These are phyloP conservation scores for Nasonia oneida DNA, from an alignment of 2,888 invertebrate genomes.

Conservation along the genomic window DNA sequence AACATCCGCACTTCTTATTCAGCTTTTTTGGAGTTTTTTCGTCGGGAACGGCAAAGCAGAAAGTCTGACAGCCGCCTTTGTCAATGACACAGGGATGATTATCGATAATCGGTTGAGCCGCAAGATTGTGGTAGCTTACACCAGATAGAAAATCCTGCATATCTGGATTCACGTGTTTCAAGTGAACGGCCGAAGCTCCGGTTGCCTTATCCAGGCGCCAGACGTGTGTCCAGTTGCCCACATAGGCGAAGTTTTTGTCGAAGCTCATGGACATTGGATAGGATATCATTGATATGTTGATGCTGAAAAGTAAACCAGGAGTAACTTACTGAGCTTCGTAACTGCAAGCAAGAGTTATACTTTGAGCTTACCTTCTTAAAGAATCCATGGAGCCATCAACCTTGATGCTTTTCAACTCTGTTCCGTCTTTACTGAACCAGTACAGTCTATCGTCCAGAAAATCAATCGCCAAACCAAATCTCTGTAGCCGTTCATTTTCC, in stretches of 20 bases:
- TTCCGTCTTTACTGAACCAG: slow-evolving; percentile 30
- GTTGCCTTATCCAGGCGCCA: neutral
- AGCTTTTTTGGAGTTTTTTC: no score
- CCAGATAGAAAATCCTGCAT: neutral
- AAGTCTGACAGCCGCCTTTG: no score
- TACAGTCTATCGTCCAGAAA: slow-evolving; percentile 38
- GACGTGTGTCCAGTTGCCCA: neutral
- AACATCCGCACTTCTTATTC: no score
- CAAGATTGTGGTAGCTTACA: neutral
- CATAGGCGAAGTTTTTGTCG: neutral
- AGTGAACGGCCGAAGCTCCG: neutral
- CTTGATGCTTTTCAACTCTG: neutral
- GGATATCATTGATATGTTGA: neutral
- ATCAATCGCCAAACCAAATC: slow-evolving; percentile 30
- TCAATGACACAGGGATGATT: no score
- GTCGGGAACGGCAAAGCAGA: no score
- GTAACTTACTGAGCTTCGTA: neutral
- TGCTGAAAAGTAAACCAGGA: neutral
- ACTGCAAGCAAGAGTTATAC: no score
- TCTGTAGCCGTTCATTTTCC: neutral
- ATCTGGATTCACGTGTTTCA: neutral
- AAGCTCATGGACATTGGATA: neutral
- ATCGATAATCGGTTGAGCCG: no score
- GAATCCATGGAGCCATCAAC: neutral
- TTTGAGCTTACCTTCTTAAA: neutral